phyloP scores from a whole-genome alignment of 2,797 vertebrate genomes.

The Orestias chungarensis region DNA sequence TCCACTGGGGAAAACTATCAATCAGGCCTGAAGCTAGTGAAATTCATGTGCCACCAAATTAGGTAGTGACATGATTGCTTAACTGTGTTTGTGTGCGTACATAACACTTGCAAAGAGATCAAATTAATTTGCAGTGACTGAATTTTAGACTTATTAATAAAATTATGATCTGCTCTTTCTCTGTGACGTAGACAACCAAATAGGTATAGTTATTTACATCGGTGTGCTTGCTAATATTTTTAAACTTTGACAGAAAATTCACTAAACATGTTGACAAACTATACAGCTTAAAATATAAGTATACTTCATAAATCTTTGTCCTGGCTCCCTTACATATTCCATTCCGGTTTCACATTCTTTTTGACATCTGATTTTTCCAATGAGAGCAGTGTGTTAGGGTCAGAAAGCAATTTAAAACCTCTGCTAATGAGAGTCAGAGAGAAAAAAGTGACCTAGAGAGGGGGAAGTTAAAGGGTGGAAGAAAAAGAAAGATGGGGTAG shows the following conservation, averaged over 20 bases:
- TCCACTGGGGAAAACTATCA: conserved; percentile 73
- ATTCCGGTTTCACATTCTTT: conserved; percentile 54
- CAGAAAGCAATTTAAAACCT: conserved; percentile 90
- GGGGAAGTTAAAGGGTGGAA: conserved; percentile 68
- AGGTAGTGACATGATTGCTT: conserved; percentile 49
- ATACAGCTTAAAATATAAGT: conserved; percentile 59
- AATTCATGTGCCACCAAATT: conserved; percentile 73
- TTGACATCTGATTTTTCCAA: conserved; percentile 73
- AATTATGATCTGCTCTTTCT: conserved; percentile 3
- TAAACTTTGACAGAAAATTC: background rate
- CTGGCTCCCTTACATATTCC: conserved; percentile 21
- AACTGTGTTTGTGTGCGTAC: conserved; percentile 8
- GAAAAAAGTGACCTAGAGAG: conserved; percentile 67
- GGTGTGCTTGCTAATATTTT: background rate
- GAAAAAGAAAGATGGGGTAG: conserved; percentile 68
- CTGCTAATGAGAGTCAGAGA: conserved; percentile 81
- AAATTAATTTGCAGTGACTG: conserved; percentile 27
- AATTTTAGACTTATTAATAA: background rate
- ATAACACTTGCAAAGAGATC: conserved; percentile 15
- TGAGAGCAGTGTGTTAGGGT: conserved; percentile 82
- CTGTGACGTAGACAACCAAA: background rate
- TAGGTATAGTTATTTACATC: background rate
- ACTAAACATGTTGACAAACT: conserved; percentile 9
- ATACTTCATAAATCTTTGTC: conserved; percentile 36
- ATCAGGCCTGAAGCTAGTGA: conserved; percentile 67